Percentiles rank a stretch among this genome's conserved stretches.
Evolutionary conservation across 1,140 invertebrate genomes (phyloP).

Genomic region (Uloborus diversus): DNA sequence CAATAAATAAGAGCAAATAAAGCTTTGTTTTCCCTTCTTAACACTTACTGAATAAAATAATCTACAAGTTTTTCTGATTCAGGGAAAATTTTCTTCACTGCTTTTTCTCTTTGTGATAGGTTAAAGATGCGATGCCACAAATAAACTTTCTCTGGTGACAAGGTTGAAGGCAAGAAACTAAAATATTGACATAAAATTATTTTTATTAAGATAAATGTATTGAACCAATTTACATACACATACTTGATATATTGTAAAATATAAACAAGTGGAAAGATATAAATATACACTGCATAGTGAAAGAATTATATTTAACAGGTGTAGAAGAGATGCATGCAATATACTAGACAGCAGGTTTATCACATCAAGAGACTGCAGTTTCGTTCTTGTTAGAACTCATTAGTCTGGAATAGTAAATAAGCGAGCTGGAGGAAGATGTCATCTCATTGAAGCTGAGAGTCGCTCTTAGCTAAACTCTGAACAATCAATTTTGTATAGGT

Average conservation of each 20-base stretch:
- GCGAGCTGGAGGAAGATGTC: too few species aligned
- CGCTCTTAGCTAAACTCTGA: too few species aligned
- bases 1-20: not conserved
- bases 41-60: conserved; percentile 40
- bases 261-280: not conserved
- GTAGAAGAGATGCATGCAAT: not conserved
- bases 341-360: too few species aligned
- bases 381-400: too few species aligned
- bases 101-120: not conserved
- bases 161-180: conserved; percentile 11
- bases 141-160: conserved; percentile 23
- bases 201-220: not conserved
- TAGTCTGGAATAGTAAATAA: too few species aligned
- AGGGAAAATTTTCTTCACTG: conserved; percentile 23
- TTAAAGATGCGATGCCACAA: conserved; percentile 29
- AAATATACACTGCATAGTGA: not conserved
- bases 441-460: too few species aligned
- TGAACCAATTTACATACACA: not conserved
- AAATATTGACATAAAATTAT: not conserved
- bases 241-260: not conserved
- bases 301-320: not conserved
- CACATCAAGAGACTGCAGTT: too few species aligned
- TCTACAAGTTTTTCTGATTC: not conserved
- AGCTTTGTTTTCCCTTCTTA: not conserved
- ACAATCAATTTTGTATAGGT: too few species aligned